Evolutionary conservation across 1,140 invertebrate species (phyloP), one percentile per base, ranked within the genome.

Genomic region (Cylas formicarius): DNA sequence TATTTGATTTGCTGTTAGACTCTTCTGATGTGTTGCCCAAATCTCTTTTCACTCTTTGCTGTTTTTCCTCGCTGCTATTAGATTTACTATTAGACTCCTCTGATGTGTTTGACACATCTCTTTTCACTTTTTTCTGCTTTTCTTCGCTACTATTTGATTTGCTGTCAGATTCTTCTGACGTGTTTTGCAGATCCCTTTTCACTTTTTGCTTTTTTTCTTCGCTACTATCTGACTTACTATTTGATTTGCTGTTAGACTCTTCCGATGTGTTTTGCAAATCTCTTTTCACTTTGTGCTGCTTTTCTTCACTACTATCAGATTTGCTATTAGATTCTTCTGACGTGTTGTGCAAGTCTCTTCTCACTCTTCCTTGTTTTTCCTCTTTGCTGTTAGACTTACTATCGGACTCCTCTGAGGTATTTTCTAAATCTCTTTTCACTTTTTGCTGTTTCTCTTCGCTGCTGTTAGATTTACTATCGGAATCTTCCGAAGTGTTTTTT

Each of bases 51-150:
- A n/a, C n/a, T 20, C 28, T 34, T n/a, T 44, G 24, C 4, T 13
- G 5, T 7, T 21, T 10, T 31, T 31, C 2, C 21, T 27, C 16
- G 37, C 8, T 6, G 20, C n/a, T 27, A 42, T 24, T 26, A 5
- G 39, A 42, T 4, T 7, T 18, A 42, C 33, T 11, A 9, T n/a
- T 38, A n/a, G 18, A 38, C 11, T 34, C 32, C n/a, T 49, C 26
- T 14, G 24, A 27, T 24, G 19, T 38, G 19, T 50, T 36, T 20
- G 3, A 18, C 1, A 10, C 11, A 16, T 50, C 21, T 28, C 27
- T 27, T 24, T 47, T 46, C 18, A 26, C 28, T 21, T 8, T 11
- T 23, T 53, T 47, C 24, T 31, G 31, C 23, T 33, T 48, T 7
- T 44, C 23, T 9, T n/a, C 4, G 11, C 44, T 28, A 17, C 27